phyloP scores from a whole-genome alignment of 2,797 vertebrate genomes.

The Tauraco hartlaubi region DNA sequence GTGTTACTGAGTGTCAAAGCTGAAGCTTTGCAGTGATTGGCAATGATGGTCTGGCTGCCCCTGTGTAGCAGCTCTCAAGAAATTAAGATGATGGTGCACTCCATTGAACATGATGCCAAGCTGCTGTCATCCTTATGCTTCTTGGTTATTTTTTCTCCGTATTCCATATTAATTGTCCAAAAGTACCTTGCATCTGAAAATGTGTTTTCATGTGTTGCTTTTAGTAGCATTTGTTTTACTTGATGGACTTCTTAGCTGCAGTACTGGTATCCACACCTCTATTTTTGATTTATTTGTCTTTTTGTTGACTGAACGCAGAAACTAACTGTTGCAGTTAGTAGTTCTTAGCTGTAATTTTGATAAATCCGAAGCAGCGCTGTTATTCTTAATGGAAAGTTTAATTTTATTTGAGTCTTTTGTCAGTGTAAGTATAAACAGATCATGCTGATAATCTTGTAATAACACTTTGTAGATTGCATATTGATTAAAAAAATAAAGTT shows the following conservation, averaged over 20 bases:
- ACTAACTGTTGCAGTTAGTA: constrained; percentile 40
- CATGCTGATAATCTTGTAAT: constrained; percentile 75
- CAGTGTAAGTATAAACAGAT: constrained; percentile 61
- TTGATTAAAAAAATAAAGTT: constrained; percentile 83
- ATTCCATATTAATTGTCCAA: not conserved
- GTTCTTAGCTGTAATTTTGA: constrained; percentile 16
- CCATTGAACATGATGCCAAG: not conserved
- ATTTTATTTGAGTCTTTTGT: constrained; percentile 60
- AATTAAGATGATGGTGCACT: not conserved
- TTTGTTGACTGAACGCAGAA: constrained; percentile 19
- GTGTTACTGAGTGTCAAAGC: not conserved
- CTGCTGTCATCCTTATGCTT: not conserved
- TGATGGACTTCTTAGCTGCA: not conserved
- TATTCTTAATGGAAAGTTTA: constrained; percentile 68
- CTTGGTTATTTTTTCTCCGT: not conserved
- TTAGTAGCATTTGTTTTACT: constrained; percentile 18
- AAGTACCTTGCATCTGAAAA: not conserved
- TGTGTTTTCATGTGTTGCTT: not conserved
- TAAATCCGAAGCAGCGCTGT: constrained; percentile 62
- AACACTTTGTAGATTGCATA: constrained; percentile 79
- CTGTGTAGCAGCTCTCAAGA: not conserved
- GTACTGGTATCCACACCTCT: not conserved
- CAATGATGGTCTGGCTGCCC: not conserved
- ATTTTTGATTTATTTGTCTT: constrained; percentile 19
- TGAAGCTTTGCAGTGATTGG: not conserved